phyloP scores from a whole-genome alignment of 1,140 invertebrate genomes.

The Acromyrmex charruanus region DNA sequence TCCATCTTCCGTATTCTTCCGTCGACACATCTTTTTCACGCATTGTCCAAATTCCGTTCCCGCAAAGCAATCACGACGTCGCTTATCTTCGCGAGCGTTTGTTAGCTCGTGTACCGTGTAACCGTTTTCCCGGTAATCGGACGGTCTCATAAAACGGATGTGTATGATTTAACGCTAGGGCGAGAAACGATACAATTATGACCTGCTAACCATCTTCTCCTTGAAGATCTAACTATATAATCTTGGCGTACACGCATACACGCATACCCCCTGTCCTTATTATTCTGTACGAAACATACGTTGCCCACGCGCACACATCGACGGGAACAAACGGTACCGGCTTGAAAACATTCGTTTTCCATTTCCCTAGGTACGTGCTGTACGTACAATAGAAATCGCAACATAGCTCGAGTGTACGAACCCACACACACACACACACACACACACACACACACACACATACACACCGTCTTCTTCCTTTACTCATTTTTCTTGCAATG shows the following conservation, averaged over 20 bases:
- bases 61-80: background rate
- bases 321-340: constrained; percentile 47
- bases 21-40: constrained; percentile 13
- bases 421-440: no score
- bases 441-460: no score
- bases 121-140: constrained; percentile 5
- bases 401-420: background rate
- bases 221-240: constrained; percentile 38
- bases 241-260: constrained; percentile 10
- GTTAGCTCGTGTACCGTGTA: background rate
- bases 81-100: constrained; percentile 9
- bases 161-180: constrained; percentile 54
- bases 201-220: constrained; percentile 31
- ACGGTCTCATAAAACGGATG: constrained; percentile 32
- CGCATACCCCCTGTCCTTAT: background rate
- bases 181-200: constrained; percentile 51
- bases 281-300: constrained; percentile 22
- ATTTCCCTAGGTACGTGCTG: constrained; percentile 45
- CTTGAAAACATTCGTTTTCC: constrained; percentile 58
- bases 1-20: constrained; percentile 41
- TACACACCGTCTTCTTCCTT: background rate
- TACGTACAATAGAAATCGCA: constrained; percentile 60
- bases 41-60: constrained; percentile 18
- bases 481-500: constrained; percentile 36
- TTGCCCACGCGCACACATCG: constrained; percentile 15